Base-by-base conservation (phyloP, 2,888 invertebrate genomes). In the Thereva nobilitata region DNA sequence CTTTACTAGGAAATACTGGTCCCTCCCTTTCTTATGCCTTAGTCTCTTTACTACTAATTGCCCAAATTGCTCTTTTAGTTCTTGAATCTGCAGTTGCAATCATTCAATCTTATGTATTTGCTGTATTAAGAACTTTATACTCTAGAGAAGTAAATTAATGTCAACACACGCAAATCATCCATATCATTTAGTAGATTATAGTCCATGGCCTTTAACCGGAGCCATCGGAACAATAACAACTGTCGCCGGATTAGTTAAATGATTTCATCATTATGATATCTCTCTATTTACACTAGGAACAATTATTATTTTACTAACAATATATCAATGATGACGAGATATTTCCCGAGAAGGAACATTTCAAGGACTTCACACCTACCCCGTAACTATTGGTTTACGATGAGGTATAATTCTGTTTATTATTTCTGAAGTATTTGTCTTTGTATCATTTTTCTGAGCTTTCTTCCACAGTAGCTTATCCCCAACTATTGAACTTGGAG, bases 251-350 rank as follows among this genome's bases (percentile, higher is more conserved):
- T 75, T 85, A 81, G 78, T 86, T 70, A 86, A 86, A 84, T 86
- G 85, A 85, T 87, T 88, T 38, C 84, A 86, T 78, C 78, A 83
- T 75, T 84, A 81, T 80, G 80, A 83, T 73, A 78, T 78, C 71
- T 82, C 81, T 72, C 74, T 87, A 79, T 76, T 88, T 74, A 75
- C 84, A 67, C 72, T 86, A 77, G 84, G 85, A 9, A 78, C 76
- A 64, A 38, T 76, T 37, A 76, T 76, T 72, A 74, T 77, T 44
- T 49, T 82, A 70, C 71, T 86, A 82, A 82, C 85, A 50, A 83
- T 86, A 80, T 84, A 78, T 75, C 87, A 88, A 85, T 89, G 87
- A 86, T 88, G 88, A 85, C 87, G 87, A 76, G 87, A 89, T 82
- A 78, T 89, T 50, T 82, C 83, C 23, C 88, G 88, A 72, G 89